Conservation (phyloP, 2,888 invertebrate genomes). For the Protophormia terraenovae region DNA sequence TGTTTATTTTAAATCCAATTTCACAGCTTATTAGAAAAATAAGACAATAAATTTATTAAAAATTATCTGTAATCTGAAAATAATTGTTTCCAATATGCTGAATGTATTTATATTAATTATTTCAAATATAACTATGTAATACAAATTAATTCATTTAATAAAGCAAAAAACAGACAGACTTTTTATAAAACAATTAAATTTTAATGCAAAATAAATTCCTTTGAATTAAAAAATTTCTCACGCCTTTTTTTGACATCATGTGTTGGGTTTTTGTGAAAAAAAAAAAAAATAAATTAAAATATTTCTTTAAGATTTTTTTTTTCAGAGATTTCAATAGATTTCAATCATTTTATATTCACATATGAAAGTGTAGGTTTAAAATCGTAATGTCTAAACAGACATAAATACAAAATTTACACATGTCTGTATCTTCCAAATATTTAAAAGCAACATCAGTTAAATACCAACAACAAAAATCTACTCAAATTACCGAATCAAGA, state of each 20-base stretch:
- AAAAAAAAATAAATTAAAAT: constrained; percentile 23
- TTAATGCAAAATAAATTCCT: constrained; percentile 46
- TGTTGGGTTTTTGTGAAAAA: constrained; percentile 24
- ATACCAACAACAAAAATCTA: constrained; percentile 39
- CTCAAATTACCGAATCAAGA: constrained; percentile 67
- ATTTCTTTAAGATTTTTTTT: constrained; percentile 6
- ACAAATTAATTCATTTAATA: background rate
- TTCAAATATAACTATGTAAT: background rate
- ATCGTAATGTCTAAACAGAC: constrained; percentile 13
- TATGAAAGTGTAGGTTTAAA: constrained; percentile 14
- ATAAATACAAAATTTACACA: background rate
- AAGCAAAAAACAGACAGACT: too few relatives aligned
- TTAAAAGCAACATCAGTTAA: constrained; percentile 45
- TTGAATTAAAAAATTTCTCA: constrained; percentile 64
- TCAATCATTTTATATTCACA: constrained; percentile 55
- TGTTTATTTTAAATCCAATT: too few relatives aligned
- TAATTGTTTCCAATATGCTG: too few relatives aligned
- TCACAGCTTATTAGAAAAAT: too few relatives aligned
- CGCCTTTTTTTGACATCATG: constrained; percentile 66
- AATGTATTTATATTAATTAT: background rate
- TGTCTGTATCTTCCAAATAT: constrained; percentile 43
- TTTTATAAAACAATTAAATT: constrained; percentile 31
- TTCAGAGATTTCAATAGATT: constrained; percentile 61
- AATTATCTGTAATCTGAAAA: too few relatives aligned
- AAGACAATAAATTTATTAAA: too few relatives aligned